These are phyloP conservation scores for Cynocephalus volans DNA, from an alignment of 2,113 vertebrate species.

Conservation along the genomic window DNA sequence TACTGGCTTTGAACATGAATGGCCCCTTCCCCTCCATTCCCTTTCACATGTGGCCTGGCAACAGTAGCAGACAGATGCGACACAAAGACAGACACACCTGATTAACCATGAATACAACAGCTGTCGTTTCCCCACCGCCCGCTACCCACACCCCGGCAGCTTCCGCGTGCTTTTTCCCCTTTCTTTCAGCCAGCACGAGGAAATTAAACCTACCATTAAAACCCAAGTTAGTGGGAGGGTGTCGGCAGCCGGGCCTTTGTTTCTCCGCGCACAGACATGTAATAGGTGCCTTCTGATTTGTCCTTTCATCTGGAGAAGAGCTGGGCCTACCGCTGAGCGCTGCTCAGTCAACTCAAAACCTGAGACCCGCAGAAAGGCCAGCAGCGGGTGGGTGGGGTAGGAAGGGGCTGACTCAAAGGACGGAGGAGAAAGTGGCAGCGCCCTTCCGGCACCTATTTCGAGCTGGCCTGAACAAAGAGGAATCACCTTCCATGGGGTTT, in stretches of 20 bases:
- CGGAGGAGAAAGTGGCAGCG: not conserved
- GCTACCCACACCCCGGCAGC: slow-evolving; percentile 81
- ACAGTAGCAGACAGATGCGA: slow-evolving; percentile 89
- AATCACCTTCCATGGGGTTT: not conserved
- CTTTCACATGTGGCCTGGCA: slow-evolving; percentile 86
- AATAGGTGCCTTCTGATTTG: slow-evolving; percentile 84
- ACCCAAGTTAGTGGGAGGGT: slow-evolving; percentile 86
- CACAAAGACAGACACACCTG: slow-evolving; percentile 89
- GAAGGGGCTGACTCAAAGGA: not conserved
- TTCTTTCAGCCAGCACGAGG: slow-evolving; percentile 88
- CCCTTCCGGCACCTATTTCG: not conserved
- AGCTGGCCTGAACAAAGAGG: not conserved
- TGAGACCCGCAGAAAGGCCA: slow-evolving; percentile 32
- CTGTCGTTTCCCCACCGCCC: slow-evolving; percentile 86
- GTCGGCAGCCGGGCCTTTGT: slow-evolving; percentile 81
- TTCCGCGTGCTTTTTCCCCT: slow-evolving; percentile 84
- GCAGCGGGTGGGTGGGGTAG: not conserved
- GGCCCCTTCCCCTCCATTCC: slow-evolving; percentile 83
- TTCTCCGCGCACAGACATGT: slow-evolving; percentile 81
- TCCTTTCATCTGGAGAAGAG: slow-evolving; percentile 83
- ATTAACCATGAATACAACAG: slow-evolving; percentile 92
- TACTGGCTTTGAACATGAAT: slow-evolving; percentile 84
- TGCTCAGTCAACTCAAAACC: slow-evolving; percentile 79
- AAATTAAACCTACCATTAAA: slow-evolving; percentile 93
- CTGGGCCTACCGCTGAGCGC: slow-evolving; percentile 62